Conservation (phyloP, 2,113 vertebrate species). For the Calidris pugnax region DNA sequence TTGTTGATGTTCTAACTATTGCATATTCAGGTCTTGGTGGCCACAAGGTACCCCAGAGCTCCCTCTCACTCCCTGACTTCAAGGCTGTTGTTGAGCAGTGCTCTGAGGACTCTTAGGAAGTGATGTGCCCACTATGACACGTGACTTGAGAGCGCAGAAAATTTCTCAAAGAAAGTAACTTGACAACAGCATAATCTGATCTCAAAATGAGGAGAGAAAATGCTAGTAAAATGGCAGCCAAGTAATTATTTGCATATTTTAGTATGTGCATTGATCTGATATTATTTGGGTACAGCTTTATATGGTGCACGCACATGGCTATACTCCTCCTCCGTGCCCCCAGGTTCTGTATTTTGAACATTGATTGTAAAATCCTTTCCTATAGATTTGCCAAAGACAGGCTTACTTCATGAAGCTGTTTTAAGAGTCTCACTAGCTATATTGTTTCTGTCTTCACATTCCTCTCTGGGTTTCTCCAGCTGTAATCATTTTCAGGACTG, state of each 20-base stretch:
- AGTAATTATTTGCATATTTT: neutral
- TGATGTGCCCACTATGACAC: neutral
- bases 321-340: neutral
- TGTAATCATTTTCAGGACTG: neutral
- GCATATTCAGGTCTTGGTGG: neutral
- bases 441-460: neutral
- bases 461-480: neutral
- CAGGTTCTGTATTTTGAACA: neutral
- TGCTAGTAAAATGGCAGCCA: neutral
- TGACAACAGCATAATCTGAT: neutral
- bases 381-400: neutral
- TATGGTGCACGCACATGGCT: neutral
- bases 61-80: neutral
- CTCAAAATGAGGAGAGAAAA: neutral
- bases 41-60: accelerated
- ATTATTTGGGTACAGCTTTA: neutral
- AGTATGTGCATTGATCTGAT: neutral
- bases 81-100: neutral
- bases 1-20: neutral
- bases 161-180: neutral
- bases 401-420: neutral
- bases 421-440: neutral
- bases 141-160: neutral
- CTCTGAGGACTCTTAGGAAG: neutral
- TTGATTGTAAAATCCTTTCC: neutral